Conservation (phyloP, 1,140 invertebrate genomes). For the Caenorhabditis remanei region DNA sequence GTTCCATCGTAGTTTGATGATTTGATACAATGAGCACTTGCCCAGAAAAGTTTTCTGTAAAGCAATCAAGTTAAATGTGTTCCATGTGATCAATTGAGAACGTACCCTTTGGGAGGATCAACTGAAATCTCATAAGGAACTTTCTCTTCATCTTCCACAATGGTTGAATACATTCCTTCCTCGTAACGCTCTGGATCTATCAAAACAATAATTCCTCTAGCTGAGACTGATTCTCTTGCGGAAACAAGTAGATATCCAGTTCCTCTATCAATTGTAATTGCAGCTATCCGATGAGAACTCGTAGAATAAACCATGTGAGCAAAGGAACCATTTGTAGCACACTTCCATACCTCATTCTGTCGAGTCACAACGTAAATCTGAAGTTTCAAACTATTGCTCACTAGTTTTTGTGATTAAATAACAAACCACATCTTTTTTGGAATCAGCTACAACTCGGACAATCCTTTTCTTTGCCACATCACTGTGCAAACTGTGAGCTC, state of each 20-base stretch:
- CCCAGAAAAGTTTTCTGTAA: constrained; percentile 41
- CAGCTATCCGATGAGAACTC: background rate
- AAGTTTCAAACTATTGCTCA: background rate
- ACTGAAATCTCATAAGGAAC: constrained; percentile 34
- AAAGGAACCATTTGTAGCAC: constrained; percentile 6
- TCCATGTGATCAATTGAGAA: background rate
- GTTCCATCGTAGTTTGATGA: constrained; percentile 24
- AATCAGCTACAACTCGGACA: background rate
- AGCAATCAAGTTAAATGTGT: background rate
- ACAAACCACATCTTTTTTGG: constrained; percentile 7
- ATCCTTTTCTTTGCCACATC: constrained; percentile 14
- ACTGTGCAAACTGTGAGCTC: constrained; percentile 33
- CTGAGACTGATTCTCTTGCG: constrained; percentile 10
- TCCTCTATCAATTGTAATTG: constrained; percentile 3
- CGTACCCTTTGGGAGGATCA: constrained; percentile 1
- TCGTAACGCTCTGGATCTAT: background rate
- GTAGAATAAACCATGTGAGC: constrained; percentile 7
- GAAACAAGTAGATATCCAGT: constrained; percentile 42
- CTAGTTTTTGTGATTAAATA: background rate
- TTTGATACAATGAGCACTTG: constrained; percentile 28
- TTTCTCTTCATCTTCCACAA: constrained; percentile 51
- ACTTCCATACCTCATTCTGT: constrained; percentile 38
- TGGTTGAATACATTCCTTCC: background rate
- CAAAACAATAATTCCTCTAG: constrained; percentile 23
- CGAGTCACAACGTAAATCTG: constrained; percentile 32